A percentile compares a stretch with the other conserved stretches of the same genome.
Evolutionary conservation across 2,797 vertebrate species (phyloP).

Genomic region (Dendrocincla tyrannina): DNA sequence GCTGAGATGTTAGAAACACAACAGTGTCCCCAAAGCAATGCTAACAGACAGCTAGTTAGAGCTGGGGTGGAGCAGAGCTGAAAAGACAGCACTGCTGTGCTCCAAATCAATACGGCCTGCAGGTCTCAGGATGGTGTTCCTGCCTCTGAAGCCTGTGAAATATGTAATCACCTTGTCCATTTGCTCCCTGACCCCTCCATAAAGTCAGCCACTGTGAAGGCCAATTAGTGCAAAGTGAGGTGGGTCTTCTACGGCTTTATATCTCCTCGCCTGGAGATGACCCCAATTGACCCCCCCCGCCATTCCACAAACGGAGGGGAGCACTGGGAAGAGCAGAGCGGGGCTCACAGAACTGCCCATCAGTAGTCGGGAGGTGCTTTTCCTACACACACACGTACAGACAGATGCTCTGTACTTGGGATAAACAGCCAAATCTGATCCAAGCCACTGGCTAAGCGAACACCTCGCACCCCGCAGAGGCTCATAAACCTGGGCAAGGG

Average conservation of each 20-base stretch:
- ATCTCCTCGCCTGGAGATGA: not conserved
- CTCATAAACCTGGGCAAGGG: not conserved
- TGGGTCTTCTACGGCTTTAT: not conserved
- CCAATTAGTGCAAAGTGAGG: not conserved
- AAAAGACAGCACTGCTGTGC: not conserved
- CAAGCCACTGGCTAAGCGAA: not conserved
- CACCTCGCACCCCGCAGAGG: not conserved
- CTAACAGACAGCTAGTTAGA: not conserved
- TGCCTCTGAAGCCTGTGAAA: not conserved
- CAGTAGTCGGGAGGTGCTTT: not conserved
- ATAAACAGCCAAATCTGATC: not conserved
- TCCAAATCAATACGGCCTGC: not conserved
- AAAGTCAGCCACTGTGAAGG: not conserved
- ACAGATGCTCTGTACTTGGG: accelerated
- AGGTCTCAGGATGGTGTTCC: not conserved
- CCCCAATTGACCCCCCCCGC: accelerated
- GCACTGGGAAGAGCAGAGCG: accelerated
- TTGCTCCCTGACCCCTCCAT: not conserved
- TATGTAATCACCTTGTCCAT: accelerated
- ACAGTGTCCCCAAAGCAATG: not conserved
- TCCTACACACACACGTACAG: accelerated
- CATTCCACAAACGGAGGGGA: not conserved
- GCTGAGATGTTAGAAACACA: not conserved
- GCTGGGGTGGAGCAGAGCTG: not conserved
- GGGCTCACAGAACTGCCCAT: not conserved